Percentiles rank a stretch among this genome's conserved stretches.
Conservation (phyloP, 2,888 invertebrate genomes). For the Ophion costatus region DNA sequence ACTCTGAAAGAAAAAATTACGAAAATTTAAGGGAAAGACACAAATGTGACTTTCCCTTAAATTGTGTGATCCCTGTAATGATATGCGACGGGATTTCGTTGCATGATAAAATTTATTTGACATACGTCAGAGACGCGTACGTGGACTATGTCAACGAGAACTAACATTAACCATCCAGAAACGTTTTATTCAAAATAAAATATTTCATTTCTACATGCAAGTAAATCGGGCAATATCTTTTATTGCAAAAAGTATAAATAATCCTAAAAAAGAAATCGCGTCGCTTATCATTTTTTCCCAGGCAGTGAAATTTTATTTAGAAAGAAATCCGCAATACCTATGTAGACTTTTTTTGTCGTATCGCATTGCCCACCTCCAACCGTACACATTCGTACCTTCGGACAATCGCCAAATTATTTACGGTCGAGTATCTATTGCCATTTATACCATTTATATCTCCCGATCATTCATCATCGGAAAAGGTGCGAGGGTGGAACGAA, state of each 20-base stretch:
- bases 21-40: slow-evolving; percentile 2
- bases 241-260: no score
- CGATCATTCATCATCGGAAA: neutral
- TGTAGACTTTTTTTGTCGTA: neutral
- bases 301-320: no score
- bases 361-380: no score
- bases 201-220: no score
- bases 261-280: no score
- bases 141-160: neutral
- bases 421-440: neutral
- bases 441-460: neutral
- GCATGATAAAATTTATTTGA: slow-evolving; percentile 1
- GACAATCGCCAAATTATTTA: slow-evolving; percentile 33
- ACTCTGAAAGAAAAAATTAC: neutral
- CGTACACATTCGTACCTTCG: neutral
- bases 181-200: neutral
- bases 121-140: neutral
- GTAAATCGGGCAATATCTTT: no score
- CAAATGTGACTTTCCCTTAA: no score
- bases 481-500: slow-evolving; percentile 8
- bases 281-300: no score
- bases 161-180: neutral
- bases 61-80: no score
- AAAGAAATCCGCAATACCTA: no score
- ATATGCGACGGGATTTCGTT: slow-evolving; percentile 32